Conservation (phyloP, 2,888 invertebrate genomes). For the Netelia inedita region DNA sequence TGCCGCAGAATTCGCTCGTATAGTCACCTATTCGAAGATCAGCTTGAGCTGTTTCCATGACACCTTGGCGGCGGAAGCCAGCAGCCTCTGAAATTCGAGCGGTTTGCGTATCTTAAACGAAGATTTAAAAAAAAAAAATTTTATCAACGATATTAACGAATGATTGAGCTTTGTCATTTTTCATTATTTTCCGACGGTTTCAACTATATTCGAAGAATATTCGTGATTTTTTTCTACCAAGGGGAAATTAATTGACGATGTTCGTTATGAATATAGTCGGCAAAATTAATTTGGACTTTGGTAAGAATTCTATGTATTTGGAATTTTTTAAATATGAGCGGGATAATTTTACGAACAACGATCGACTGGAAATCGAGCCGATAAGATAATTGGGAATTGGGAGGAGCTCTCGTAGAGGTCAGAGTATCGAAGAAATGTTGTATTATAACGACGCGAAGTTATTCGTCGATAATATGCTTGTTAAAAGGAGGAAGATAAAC, state of each 20-base stretch:
- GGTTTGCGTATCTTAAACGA: neutral
- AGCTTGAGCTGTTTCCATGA: slow-evolving; percentile 78
- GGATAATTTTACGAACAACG: neutral
- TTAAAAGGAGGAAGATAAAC: neutral
- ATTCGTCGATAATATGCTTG: slow-evolving; percentile 15
- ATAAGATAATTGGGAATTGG: too few species aligned
- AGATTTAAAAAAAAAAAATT: neutral
- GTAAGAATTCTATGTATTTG: neutral
- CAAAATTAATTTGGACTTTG: neutral
- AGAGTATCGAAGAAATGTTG: too few species aligned
- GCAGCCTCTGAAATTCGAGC: slow-evolving; percentile 20
- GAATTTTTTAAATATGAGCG: slow-evolving; percentile 24
- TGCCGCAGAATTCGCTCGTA: slow-evolving; percentile 70
- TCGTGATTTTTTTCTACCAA: neutral
- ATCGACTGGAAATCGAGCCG: neutral
- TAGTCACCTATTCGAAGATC: slow-evolving; percentile 74
- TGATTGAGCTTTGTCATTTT: neutral
- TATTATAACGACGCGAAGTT: too few species aligned
- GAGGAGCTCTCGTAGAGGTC: too few species aligned
- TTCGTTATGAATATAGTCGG: too few species aligned
- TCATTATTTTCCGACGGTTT: neutral
- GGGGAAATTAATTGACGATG: neutral
- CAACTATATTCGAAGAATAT: neutral
- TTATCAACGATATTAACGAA: neutral
- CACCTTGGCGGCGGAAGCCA: slow-evolving; percentile 60